Evolutionary conservation across 37 sponge, comb jelly and placozoan genomes (phyloP), one percentile per base, ranked within the genome.

Genomic region (Hexactinellida sp.): DNA sequence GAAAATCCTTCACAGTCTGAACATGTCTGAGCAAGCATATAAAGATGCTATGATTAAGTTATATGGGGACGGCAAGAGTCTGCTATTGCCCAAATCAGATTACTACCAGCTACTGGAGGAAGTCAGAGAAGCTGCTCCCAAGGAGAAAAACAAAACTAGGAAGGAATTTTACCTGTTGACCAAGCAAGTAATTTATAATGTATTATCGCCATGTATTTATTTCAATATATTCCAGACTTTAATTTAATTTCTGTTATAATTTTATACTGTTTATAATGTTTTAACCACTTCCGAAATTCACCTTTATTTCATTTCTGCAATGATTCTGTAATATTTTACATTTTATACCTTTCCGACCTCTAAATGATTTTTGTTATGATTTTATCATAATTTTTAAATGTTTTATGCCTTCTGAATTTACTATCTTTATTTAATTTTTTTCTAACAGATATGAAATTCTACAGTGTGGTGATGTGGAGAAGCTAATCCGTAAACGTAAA

Each of bases 41-140:
- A 63, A 63, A 63, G 76, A 63, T 63, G 76, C 76, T 63, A 63
- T 63, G 76, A 3, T 63, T 63, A 63, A 63, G 76, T 63, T 63
- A 63, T 63, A 5, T 63, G 76, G 76, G 76, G 76, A 63, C 13
- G 76, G 76, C 76, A 63, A 63, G 34, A 63, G 76, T 63, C 34
- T 23, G 76, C 76, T 63, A 63, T 63, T 63, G 76, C 76, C 76
- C 76, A 63, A 63, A 63, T 63, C 5, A 63, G 76, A 63, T 63
- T 63, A 63, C 76, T 25, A 63, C 76, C 3, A 63, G 76, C 76
- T 63, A 63, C 76, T 63, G 21, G 76, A 63, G 76, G 76, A 63
- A 63, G 76, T 63, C 76, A 63, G 76, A 63, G 34, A 63, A 63
- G 76, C 76, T 63, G 76, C 76, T 63, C 19, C 25, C 76, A 63